These are phyloP conservation scores for Scaptomyza flava DNA, from an alignment of 2,888 invertebrate genomes.

Conservation along the genomic window DNA sequence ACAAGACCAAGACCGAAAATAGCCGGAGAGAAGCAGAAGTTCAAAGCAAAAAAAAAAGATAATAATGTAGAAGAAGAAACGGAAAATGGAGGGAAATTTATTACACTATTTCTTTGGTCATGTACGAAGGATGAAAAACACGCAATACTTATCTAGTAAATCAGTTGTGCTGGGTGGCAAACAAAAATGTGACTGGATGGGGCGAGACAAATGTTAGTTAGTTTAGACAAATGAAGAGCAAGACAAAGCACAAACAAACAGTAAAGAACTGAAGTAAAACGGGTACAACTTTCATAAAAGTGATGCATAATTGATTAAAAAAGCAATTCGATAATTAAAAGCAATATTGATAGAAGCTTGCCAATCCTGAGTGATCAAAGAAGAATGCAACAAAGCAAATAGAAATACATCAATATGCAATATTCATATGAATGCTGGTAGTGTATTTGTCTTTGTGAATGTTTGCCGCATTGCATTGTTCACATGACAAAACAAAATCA, in stretches of 20 bases:
- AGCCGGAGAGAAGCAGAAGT: conserved; percentile 34
- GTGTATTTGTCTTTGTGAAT: conserved; percentile 2
- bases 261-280: not conserved
- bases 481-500: conserved; percentile 53
- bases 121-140: conserved; percentile 60
- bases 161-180: conserved; percentile 44
- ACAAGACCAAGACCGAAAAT: conserved; percentile 54
- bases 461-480: conserved; percentile 43
- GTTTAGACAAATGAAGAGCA: conserved; percentile 18
- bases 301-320: not conserved
- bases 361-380: conserved; percentile 23
- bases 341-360: conserved; percentile 16
- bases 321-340: conserved; percentile 16
- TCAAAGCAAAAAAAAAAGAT: conserved; percentile 28
- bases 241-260: conserved; percentile 15
- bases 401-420: conserved; percentile 5
- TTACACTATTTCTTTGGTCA: conserved; percentile 60
- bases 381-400: conserved; percentile 10
- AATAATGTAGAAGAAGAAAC: conserved; percentile 28
- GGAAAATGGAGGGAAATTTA: conserved; percentile 42
- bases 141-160: conserved; percentile 57
- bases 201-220: conserved; percentile 53
- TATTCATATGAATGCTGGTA: conserved; percentile 6
- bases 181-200: conserved; percentile 38
- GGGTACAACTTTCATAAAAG: conserved; percentile 1